A percentile compares a stretch with the other conserved stretches of the same genome.
Evolutionary conservation across 1,140 invertebrate species (phyloP).

Genomic region (Parasteatoda tepidariorum): DNA sequence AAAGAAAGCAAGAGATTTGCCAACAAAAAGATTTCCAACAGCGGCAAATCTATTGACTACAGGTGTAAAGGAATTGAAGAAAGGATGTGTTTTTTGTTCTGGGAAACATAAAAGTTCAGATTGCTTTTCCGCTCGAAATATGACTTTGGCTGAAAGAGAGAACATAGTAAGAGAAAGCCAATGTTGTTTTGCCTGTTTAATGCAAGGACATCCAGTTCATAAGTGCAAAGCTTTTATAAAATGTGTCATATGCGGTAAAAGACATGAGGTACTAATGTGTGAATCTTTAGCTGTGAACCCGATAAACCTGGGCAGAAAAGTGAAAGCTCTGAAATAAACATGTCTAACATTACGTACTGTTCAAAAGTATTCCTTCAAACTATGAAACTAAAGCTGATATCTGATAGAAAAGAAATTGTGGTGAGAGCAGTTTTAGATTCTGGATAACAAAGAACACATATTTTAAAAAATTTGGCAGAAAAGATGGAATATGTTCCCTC

Average conservation of each 20-base stretch:
- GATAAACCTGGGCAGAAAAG: neutral
- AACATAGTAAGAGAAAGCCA: neutral
- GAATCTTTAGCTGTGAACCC: neutral
- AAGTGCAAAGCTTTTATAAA: slow-evolving; percentile 3
- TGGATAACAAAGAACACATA: neutral
- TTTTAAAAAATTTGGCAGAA: neutral
- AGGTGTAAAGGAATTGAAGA: too few species aligned
- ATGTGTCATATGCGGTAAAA: slow-evolving; percentile 5
- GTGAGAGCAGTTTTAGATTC: neutral
- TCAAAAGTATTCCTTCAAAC: too few species aligned
- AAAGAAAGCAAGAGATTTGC: neutral
- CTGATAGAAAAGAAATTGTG: too few species aligned
- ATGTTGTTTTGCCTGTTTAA: slow-evolving; percentile 7
- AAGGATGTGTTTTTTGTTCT: neutral
- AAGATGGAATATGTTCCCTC: neutral
- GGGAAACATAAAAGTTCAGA: neutral
- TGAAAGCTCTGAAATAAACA: too few species aligned
- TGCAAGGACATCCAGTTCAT: neutral
- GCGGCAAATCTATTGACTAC: slow-evolving; percentile 6
- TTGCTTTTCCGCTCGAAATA: slow-evolving; percentile 13
- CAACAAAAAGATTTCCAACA: neutral
- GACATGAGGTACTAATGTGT: neutral
- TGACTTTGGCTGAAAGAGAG: neutral
- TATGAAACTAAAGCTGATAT: too few species aligned
- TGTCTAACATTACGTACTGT: too few species aligned